These are phyloP conservation scores for Morone chrysops DNA, from an alignment of 2,113 vertebrate species.

Conservation along the genomic window DNA sequence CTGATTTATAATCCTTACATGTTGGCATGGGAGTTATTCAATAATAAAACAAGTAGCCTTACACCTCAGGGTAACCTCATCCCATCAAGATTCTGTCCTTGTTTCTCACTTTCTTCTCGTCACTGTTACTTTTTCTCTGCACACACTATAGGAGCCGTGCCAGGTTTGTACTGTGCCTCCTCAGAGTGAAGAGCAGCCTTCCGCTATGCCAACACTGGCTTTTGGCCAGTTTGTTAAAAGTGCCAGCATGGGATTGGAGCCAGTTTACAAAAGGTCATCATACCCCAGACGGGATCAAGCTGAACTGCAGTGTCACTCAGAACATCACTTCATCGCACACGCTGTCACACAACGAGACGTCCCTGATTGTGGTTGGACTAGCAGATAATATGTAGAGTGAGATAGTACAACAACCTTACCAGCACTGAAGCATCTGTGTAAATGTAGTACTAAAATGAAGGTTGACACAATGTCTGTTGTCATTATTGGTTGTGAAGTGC, in stretches of 20 bases:
- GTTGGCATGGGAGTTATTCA: slow-evolving; percentile 8
- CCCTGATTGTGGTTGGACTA: neutral
- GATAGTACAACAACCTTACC: neutral
- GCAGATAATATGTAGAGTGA: slow-evolving; percentile 12
- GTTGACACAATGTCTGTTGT: neutral
- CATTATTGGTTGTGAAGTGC: neutral
- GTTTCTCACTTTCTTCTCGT: slow-evolving; percentile 36
- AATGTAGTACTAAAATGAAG: neutral
- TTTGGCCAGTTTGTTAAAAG: slow-evolving; percentile 59
- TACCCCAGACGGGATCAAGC: slow-evolving; percentile 74
- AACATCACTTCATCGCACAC: slow-evolving; percentile 28
- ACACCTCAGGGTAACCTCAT: slow-evolving; percentile 12
- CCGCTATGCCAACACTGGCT: slow-evolving; percentile 60
- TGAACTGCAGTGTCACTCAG: slow-evolving; percentile 66
- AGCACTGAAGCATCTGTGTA: neutral
- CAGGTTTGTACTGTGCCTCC: slow-evolving; percentile 39
- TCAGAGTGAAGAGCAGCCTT: slow-evolving; percentile 40
- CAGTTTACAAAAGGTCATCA: slow-evolving; percentile 82
- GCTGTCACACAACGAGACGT: slow-evolving; percentile 17
- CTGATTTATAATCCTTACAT: slow-evolving; percentile 33
- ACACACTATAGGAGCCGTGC: slow-evolving; percentile 7
- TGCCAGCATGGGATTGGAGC: slow-evolving; percentile 66
- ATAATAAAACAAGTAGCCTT: slow-evolving; percentile 14
- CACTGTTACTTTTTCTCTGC: slow-evolving; percentile 44
- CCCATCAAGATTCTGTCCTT: slow-evolving; percentile 31